Evolutionary conservation across 2,888 invertebrate genomes (phyloP), one percentile per base, ranked within the genome.

Genomic region (Mechanitis mazaeus): DNA sequence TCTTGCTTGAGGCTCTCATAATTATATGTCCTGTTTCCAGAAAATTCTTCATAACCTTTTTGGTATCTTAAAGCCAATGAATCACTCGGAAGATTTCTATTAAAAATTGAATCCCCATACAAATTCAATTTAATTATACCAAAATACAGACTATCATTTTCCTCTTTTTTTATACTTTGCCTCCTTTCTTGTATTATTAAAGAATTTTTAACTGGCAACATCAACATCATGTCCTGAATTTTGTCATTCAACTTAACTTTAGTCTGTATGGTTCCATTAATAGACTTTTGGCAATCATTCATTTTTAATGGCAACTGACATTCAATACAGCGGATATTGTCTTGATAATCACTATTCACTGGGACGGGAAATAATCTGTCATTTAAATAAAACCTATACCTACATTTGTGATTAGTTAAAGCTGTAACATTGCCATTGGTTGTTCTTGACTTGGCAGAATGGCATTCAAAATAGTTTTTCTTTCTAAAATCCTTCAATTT

Each of bases 401-500:
- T 76, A 59, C 92, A 93, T 68, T 83, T 84, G 66, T 92, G 92
- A 11, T 85, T 73, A 2, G 71, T 74, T 7, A 83, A 64, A 56
- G 69, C 77, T 1, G 75, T 79, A 2, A 67, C 78, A 33, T 76
- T 82, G 0, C 72, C 73, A 57, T 72, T 79, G 3, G 61, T 72
- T 31, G 77, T 76, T 60, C 85, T 80, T 9, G 81, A 81, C 72
- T 76, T 83, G 1, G 87, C 86, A 0, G 92, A 92, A 71, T 92
- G 92, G n/a, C 92, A 92, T 68, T 93, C 93, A 64, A 93, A 93
- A 71, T 91, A 93, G 71, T 93, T 91, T 6, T 91, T 81, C 2
- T 87, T 79, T 12, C 93, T 83, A 68, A 93, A 93, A 68, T 87
- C 82, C 64, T 83, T 86, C n/a, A 90, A 58, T 4, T 76, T 70